Evolutionary conservation across 2,888 invertebrate genomes (phyloP).

Genomic region (Coecobrya sp.): DNA sequence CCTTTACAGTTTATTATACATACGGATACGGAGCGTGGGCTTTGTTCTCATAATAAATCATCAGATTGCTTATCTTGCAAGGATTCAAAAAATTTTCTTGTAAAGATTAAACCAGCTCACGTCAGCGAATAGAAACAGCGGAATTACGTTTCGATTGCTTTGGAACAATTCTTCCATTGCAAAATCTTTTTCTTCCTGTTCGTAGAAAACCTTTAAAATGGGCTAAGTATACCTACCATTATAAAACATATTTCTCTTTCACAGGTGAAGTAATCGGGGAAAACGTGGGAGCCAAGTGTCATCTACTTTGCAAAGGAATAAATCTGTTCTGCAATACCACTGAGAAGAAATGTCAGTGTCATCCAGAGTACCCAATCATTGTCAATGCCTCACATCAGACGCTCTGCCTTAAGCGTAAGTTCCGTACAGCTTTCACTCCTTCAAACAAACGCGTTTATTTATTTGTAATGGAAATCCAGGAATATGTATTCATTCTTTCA

Average conservation of each 20-base stretch:
- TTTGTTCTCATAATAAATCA: too few species aligned
- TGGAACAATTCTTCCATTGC: too few species aligned
- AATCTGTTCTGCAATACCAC: conserved; percentile 83
- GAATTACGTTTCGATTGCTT: too few species aligned
- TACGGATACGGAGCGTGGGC: too few species aligned
- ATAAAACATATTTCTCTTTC: conserved; percentile 32
- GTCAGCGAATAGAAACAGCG: too few species aligned
- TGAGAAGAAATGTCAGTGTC: conserved; percentile 81
- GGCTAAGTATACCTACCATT: not conserved
- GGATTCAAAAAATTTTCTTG: too few species aligned
- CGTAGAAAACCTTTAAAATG: too few species aligned
- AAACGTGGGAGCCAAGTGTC: conserved; percentile 82
- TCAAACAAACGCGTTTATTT: not conserved
- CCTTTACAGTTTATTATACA: too few species aligned
- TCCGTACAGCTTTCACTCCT: not conserved
- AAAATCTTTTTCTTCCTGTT: too few species aligned
- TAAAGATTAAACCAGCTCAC: too few species aligned
- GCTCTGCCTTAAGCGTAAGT: conserved; percentile 86
- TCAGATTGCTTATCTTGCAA: too few species aligned
- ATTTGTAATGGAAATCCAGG: not conserved
- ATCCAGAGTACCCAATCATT: conserved; percentile 80
- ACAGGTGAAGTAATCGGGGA: conserved; percentile 66
- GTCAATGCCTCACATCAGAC: conserved; percentile 77
- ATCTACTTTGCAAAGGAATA: conserved; percentile 80
- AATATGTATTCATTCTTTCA: not conserved